Percentiles rank a stretch among this genome's conserved stretches.
Evolutionary conservation across 2,113 vertebrate species (phyloP).

Genomic region (Siniperca knerii): DNA sequence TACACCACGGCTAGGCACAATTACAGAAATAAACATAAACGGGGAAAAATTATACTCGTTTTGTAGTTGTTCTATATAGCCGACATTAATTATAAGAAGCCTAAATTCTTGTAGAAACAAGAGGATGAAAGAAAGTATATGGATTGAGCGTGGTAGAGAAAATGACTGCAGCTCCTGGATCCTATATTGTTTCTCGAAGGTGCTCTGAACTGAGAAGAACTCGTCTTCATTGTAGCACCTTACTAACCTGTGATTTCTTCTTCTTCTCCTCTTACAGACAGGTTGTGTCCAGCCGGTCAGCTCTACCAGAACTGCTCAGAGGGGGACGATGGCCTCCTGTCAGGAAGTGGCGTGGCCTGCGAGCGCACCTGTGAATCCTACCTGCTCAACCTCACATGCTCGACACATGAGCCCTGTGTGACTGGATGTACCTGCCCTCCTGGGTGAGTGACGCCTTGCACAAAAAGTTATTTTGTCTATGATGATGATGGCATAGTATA

Average conservation of each 20-base stretch:
- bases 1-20: neutral
- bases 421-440: conserved; percentile 91
- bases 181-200: neutral
- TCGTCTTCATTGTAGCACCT: neutral
- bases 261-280: conserved; percentile 70
- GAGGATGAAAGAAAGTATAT: neutral
- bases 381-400: conserved; percentile 92
- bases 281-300: conserved; percentile 89
- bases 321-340: conserved; percentile 58
- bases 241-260: neutral
- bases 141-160: neutral
- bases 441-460: conserved; percentile 85
- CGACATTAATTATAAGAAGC: neutral
- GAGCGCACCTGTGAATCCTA: conserved; percentile 94
- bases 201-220: too few relatives aligned
- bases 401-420: conserved; percentile 89
- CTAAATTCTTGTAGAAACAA: neutral
- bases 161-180: neutral
- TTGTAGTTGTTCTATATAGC: too few relatives aligned
- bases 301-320: conserved; percentile 91
- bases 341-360: conserved; percentile 84
- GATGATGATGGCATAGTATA: too few relatives aligned
- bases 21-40: neutral
- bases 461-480: neutral
- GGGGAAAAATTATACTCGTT: neutral